Evolutionary conservation across 2,797 vertebrate species (phyloP), one percentile per base, ranked within the genome.

Genomic region (Esox masquinongy): DNA sequence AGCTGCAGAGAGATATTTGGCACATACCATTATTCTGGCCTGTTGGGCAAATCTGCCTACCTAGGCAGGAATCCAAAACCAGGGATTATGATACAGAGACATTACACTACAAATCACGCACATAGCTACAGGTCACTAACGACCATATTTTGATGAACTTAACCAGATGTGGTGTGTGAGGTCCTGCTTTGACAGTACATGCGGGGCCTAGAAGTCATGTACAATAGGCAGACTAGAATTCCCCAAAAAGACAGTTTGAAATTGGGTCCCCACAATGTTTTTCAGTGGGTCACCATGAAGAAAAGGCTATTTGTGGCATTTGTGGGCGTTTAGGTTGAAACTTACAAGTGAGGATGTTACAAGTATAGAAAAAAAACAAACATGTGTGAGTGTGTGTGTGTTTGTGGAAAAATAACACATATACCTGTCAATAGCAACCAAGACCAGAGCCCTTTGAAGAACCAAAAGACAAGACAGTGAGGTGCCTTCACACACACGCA

Each of bases 1-100:
- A 77, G 3, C 29, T 3, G 63, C 6, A 69, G 19, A 19, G 7
- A 67, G n/a, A 67, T n/a, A 12, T n/a, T 0, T 31, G 29, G 36
- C 17, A 17, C 61, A 50, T 29, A 68, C 16, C 5, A 74, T 50
- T 59, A 59, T 73, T 75, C 75, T 73, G 50, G 47, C 63, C 66
- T 47, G 61, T 49, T 61, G 56, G 53, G 39, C 81, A 34, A 79
- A 79, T 76, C 83, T 84, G 77, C 84, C 67, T 39, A 61, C 49
- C 24, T 68, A 72, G 81, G 81, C 72, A 29, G 19, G 2, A 0
- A 19, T 72, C 78, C 81, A 82, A 72, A 11, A 56, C 77, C 70
- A 78, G 59, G 74, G 74, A 79, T 74, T 75, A 64, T 15, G 61
- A 22, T 22, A 19, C 2, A 16, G 51, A n/a, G 7, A 19, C n/a